Evolutionary conservation across 1,140 invertebrate genomes (phyloP), one percentile per base, ranked within the genome.

Genomic region (Lordiphosa clarofinis): DNA sequence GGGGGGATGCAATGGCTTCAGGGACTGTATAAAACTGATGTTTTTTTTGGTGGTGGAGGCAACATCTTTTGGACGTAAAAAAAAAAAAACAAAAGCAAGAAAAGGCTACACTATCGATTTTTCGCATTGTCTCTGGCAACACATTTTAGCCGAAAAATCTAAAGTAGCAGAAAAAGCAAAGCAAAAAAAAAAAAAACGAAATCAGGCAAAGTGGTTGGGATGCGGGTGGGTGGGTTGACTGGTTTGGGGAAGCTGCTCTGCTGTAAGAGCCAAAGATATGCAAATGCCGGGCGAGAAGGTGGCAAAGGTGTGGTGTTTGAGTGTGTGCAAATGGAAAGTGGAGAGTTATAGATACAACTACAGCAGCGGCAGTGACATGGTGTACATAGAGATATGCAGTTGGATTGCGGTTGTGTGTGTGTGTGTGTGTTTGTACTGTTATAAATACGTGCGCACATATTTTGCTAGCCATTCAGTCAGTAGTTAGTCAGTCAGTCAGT

Each of bases 21-120:
- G 28, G 28, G 28, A 31, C 28, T 31, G 7, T 2, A 31, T 31
- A 31, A 31, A 31, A 31, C 28, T 31, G 28, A 31, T 31, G 28
- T 31, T 31, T 31, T 31, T 31, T 31, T 31, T 31, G 28, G 9
- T 53, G 28, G 36, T 4, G 9, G 12, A 6, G 28, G 21, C 48
- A 49, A 82, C 63, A 75, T 66, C 63, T 64, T 82, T 59, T 9
- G 38, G 24, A 39, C 15, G 57, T 12, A 36, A 53, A 37, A 49
- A 54, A 59, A 81, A 73, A 15, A 15, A 15, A 79, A 75, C 82
- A 68, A 81, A 82, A 73, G 78, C 1, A 79, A 75, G 75, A 68
- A 81, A 82, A 73, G 78, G 59, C 47, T 73, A 82, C 78, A 75
- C 56, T 82, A 82, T 82, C 76, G 76, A 82, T 82, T 82, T 81